Percentiles rank a stretch among this genome's conserved stretches.
Evolutionary conservation across 2,113 vertebrate species (phyloP).

Genomic region (Psilopogon haemacephalus): DNA sequence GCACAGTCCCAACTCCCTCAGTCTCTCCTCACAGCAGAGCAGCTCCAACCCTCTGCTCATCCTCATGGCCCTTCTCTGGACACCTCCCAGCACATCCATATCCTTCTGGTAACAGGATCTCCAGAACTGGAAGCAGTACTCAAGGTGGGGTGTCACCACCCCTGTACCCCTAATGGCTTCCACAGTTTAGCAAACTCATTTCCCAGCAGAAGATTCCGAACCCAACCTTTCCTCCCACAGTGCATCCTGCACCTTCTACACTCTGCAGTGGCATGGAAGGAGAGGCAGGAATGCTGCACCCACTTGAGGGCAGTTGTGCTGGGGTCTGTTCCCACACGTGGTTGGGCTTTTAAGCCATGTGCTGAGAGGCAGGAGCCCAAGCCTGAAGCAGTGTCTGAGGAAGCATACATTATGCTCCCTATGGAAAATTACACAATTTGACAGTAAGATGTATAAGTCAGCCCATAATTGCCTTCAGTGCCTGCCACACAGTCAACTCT

Average conservation of each 20-base stretch:
- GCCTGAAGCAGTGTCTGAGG: neutral
- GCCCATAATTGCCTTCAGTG: conserved; percentile 51
- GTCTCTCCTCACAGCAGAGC: no score
- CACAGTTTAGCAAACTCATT: neutral
- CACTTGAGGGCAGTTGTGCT: neutral
- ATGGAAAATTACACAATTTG: conserved; percentile 24
- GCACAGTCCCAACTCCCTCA: no score
- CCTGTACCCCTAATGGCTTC: neutral
- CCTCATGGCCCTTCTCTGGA: no score
- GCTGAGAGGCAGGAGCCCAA: neutral
- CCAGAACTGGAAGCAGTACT: no score
- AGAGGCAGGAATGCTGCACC: neutral
- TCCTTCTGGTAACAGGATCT: no score
- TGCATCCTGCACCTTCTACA: neutral
- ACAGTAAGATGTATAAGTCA: conserved; percentile 57
- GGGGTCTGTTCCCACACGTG: neutral
- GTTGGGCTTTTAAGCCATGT: conserved; percentile 13
- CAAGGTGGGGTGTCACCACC: no score
- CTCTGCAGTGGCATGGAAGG: neutral
- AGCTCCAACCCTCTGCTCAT: no score
- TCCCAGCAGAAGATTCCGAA: neutral
- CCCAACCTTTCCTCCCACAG: neutral
- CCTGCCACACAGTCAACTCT: conserved; percentile 51
- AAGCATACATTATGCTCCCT: conserved; percentile 53
- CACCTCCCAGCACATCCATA: no score